Base-by-base conservation (phyloP, 2,797 vertebrate genomes). In the Geotrypetes seraphini region DNA sequence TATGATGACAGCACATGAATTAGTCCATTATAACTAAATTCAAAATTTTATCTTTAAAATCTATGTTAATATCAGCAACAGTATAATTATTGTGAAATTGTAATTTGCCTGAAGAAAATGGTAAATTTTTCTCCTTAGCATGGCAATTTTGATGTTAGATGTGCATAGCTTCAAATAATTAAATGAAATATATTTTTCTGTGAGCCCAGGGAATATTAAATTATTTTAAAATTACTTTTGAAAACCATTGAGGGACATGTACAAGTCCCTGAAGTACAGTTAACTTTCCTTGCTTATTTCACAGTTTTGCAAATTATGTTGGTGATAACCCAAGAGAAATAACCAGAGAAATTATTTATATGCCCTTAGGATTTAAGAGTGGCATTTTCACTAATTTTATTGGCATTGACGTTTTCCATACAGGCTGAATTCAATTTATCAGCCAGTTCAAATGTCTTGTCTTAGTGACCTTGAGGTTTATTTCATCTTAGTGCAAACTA, bases 191-290 rank as follows among this genome's bases (percentile, higher is more conserved):
- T 7, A 16, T 1, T 5, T 35, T 50, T 25, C 48, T 50, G 31
- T 19, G 31, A 18, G 17, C 36, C 40, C 9, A 39, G 8, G 8
- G 8, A 15, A 16, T 29, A 21, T 9, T 12, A 36, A 33, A 23
- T 50, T 17, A 37, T 48, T 30, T 38, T 28, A 1, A 12, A 48
- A 23, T 31, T 35, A 26, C 8, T 36, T 2, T 48, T 53, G 62
- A 11, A 33, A 40, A 25, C 22, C 9, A 29, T 2, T 17, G 8
- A 46, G 23, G 6, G 11, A 10, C 25, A 38, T 43, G 35, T 28
- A 17, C 10, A 25, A 25, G 7, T 50, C 28, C 50, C n/a, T 10
- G 2, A 22, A 24, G 12, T 42, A 3, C 11, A 24, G 2, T 15
- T 46, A 36, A 20, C 9, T 49, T 2, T 25, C 15, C 10, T 17